Conservation (phyloP, 2,797 vertebrate genomes). For the Trichosurus vulpecula region DNA sequence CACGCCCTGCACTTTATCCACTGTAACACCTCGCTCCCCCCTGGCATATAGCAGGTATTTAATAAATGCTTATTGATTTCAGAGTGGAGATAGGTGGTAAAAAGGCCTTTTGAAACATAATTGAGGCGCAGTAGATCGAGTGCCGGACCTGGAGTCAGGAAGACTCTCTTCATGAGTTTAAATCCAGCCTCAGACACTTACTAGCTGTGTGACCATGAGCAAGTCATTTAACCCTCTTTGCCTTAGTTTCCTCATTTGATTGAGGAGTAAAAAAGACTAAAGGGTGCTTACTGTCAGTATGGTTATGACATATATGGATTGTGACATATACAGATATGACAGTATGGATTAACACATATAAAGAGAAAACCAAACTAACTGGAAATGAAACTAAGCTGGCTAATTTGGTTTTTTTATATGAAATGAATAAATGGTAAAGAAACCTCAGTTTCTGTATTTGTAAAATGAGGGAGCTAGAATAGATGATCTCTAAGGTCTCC, state of each 20-base stretch:
- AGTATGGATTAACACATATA: neutral
- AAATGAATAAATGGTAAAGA: constrained; percentile 38
- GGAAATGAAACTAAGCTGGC: neutral
- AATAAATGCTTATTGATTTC: neutral
- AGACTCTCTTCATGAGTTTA: too few species aligned
- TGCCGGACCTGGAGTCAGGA: too few species aligned
- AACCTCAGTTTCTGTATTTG: neutral
- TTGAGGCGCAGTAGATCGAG: too few species aligned
- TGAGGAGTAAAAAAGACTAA: too few species aligned
- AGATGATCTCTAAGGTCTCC: neutral
- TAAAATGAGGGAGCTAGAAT: neutral
- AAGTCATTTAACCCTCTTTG: too few species aligned
- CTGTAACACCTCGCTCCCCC: neutral
- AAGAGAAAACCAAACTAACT: neutral
- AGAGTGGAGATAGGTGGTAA: neutral
- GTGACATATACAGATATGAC: too few species aligned
- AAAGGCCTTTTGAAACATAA: neutral
- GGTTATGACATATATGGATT: too few species aligned
- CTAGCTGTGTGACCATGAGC: too few species aligned
- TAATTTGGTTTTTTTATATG: constrained; percentile 42
- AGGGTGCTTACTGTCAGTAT: neutral
- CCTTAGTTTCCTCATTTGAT: too few species aligned
- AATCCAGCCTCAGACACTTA: too few species aligned
- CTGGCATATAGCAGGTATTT: neutral
- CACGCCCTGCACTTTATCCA: neutral